A percentile compares a stretch with the other conserved stretches of the same genome.
Conservation (phyloP, 2,113 vertebrate species). For the Alexandromys fortis region DNA sequence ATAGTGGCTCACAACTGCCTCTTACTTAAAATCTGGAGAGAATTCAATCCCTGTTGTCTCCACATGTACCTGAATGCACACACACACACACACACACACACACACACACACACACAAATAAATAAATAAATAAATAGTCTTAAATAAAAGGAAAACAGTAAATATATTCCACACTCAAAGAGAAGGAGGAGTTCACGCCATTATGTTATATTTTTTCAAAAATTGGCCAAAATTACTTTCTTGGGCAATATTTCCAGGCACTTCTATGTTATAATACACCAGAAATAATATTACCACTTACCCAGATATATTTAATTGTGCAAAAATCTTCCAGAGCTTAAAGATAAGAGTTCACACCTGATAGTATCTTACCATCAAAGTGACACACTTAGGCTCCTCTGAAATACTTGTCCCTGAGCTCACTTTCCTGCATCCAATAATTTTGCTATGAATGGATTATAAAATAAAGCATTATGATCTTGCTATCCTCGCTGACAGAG, state of each 20-base stretch:
- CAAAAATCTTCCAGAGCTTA: neutral
- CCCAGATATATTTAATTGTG: neutral
- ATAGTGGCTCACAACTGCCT: neutral
- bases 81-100: neutral
- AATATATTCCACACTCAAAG: neutral
- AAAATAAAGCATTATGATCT: neutral
- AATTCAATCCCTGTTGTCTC: neutral
- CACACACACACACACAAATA: neutral
- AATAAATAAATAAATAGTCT: neutral
- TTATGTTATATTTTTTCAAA: neutral
- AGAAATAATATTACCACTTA: constrained; percentile 3
- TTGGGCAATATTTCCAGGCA: neutral
- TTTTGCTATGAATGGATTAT: neutral
- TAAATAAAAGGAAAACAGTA: neutral
- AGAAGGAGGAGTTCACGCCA: neutral
- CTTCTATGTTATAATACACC: neutral
- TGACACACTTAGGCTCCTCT: constrained; percentile 32
- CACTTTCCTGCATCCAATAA: neutral
- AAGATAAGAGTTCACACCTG: neutral
- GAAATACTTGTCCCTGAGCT: neutral
- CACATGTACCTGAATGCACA: neutral
- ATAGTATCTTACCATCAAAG: constrained; percentile 38
- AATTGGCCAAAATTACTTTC: neutral
- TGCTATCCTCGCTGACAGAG: neutral
- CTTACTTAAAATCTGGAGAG: neutral